Evolutionary conservation across 2,797 vertebrate genomes (phyloP).

Genomic region (Chanos chanos): DNA sequence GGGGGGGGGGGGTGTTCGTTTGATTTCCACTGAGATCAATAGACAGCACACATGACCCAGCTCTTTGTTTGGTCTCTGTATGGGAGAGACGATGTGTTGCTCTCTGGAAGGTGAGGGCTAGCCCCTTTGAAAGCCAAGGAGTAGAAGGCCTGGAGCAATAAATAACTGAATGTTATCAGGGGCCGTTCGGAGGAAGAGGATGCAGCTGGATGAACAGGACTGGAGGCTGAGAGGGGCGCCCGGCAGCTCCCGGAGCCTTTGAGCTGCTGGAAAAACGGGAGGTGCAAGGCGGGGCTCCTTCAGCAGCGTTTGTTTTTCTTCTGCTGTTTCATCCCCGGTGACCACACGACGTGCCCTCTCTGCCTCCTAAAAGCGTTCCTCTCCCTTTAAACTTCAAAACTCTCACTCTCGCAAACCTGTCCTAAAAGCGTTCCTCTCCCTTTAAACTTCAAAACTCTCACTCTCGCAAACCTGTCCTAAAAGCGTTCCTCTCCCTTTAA

Average conservation of each 20-base stretch:
- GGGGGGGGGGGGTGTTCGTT: slow-evolving; percentile 12
- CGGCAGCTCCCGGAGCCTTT: slow-evolving; percentile 73
- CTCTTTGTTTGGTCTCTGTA: slow-evolving; percentile 43
- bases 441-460: slow-evolving; percentile 14
- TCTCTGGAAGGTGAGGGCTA: slow-evolving; percentile 44
- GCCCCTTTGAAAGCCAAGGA: slow-evolving; percentile 66
- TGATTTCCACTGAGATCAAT: slow-evolving; percentile 32
- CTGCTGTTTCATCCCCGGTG: slow-evolving; percentile 61
- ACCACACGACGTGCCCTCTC: slow-evolving; percentile 45
- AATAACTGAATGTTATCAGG: slow-evolving; percentile 81
- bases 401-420: slow-evolving; percentile 32
- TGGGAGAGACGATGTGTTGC: slow-evolving; percentile 44
- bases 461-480: slow-evolving; percentile 34
- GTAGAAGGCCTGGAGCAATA: slow-evolving; percentile 73
- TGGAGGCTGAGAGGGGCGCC: slow-evolving; percentile 61
- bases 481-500: slow-evolving; percentile 48
- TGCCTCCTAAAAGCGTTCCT: slow-evolving; percentile 45
- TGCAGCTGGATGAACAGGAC: slow-evolving; percentile 79
- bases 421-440: slow-evolving; percentile 43
- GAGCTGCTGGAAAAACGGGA: slow-evolving; percentile 69
- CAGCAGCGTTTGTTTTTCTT: slow-evolving; percentile 73
- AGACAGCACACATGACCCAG: slow-evolving; percentile 16
- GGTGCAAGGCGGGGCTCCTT: slow-evolving; percentile 57
- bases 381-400: slow-evolving; percentile 36
- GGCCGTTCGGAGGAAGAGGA: slow-evolving; percentile 76